Percentiles rank a stretch among this genome's conserved stretches.
Evolutionary conservation across 2,113 vertebrate species (phyloP).

Genomic region (Charadrius vociferus): DNA sequence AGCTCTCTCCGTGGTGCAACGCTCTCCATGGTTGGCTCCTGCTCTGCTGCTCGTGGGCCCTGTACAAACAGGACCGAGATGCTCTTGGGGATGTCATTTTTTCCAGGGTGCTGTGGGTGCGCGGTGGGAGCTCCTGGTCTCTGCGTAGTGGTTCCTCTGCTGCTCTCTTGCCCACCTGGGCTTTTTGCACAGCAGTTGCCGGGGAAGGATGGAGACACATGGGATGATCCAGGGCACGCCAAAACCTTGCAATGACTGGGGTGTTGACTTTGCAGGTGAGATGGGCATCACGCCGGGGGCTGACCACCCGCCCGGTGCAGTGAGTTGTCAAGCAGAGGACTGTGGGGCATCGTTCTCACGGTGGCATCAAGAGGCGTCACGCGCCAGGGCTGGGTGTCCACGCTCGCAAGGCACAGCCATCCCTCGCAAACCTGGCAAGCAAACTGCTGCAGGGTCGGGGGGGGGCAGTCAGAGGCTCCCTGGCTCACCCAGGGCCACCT

Average conservation of each 20-base stretch:
- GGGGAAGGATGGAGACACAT: background rate
- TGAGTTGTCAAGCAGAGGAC: background rate
- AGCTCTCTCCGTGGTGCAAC: background rate
- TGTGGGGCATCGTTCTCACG: rapidly evolving
- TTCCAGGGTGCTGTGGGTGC: background rate
- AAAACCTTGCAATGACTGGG: background rate
- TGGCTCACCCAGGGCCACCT: background rate
- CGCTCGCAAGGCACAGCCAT: background rate
- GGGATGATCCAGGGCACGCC: rapidly evolving
- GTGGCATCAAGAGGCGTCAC: background rate
- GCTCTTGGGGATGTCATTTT: background rate
- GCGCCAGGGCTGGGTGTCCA: background rate
- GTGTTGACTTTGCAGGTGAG: background rate
- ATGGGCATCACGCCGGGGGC: rapidly evolving
- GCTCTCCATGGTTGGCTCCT: background rate
- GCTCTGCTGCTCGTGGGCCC: background rate
- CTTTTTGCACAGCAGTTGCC: background rate
- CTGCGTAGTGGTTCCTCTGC: background rate
- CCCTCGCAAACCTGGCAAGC: rapidly evolving
- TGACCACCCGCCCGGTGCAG: background rate
- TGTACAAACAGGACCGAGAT: background rate
- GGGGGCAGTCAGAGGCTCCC: no score
- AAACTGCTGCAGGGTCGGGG: background rate
- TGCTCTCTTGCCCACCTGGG: rapidly evolving
- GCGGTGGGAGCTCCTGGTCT: background rate